A percentile compares a stretch with the other conserved stretches of the same genome.
Evolutionary conservation across 2,797 vertebrate genomes (phyloP).

Genomic region (Epinephelus awoara): DNA sequence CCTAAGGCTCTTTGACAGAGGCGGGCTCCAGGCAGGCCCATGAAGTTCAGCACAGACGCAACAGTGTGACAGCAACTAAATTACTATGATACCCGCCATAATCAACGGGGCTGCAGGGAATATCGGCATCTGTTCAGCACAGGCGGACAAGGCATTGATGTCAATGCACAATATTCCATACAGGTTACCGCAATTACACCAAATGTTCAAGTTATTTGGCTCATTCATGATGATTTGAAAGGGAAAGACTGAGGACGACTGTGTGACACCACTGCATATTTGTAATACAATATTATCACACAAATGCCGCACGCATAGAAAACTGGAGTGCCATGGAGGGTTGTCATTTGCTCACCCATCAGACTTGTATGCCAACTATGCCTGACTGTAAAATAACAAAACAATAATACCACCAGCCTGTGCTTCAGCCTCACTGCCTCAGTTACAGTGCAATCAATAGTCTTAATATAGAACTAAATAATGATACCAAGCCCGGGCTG

Average conservation of each 20-base stretch:
- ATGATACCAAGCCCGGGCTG: slow-evolving; percentile 59
- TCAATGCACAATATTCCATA: slow-evolving; percentile 60
- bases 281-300: not conserved
- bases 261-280: slow-evolving; percentile 16
- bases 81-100: slow-evolving; percentile 78
- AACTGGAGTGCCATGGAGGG: not conserved
- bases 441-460: slow-evolving; percentile 74
- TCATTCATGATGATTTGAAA: slow-evolving; percentile 41
- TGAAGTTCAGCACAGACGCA: slow-evolving; percentile 60
- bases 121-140: slow-evolving; percentile 77
- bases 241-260: slow-evolving; percentile 8
- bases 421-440: slow-evolving; percentile 43
- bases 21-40: slow-evolving; percentile 56
- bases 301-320: slow-evolving; percentile 4
- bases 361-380: not conserved
- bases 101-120: slow-evolving; percentile 75
- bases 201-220: slow-evolving; percentile 60
- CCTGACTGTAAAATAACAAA: slow-evolving; percentile 13
- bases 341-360: slow-evolving; percentile 6
- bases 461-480: slow-evolving; percentile 75
- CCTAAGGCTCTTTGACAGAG: slow-evolving; percentile 62
- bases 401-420: slow-evolving; percentile 23
- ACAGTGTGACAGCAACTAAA: slow-evolving; percentile 80
- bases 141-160: slow-evolving; percentile 55
- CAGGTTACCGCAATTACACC: slow-evolving; percentile 65